Evolutionary conservation across 2,113 vertebrate species (phyloP).

Genomic region (Sinocyclocheilus rhinocerous): DNA sequence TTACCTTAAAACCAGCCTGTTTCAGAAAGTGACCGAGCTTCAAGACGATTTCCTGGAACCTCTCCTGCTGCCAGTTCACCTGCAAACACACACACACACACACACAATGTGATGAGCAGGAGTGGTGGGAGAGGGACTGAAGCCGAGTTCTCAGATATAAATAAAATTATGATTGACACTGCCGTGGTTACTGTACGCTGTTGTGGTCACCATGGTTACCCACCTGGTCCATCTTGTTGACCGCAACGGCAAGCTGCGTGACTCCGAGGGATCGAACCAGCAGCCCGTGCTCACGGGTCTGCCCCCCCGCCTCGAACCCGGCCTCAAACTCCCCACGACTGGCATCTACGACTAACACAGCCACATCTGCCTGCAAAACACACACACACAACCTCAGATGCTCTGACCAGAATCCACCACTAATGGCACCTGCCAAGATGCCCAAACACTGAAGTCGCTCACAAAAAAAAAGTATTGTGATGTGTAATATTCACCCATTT

Average conservation of each 20-base stretch:
- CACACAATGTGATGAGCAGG: conserved; percentile 22
- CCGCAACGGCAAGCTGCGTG: conserved; percentile 92
- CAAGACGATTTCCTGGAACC: conserved; percentile 89
- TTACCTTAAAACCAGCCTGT: conserved; percentile 98
- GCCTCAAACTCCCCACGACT: conserved; percentile 97
- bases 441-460: background rate
- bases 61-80: conserved; percentile 94
- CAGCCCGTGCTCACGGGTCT: conserved; percentile 95
- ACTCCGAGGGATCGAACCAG: conserved; percentile 97
- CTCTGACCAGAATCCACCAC: background rate
- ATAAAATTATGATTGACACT: conserved; percentile 40
- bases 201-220: conserved; percentile 50
- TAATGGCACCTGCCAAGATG: background rate
- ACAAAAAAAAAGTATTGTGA: background rate
- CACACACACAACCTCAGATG: background rate
- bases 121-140: conserved; percentile 38
- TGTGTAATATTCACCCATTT: too few species aligned
- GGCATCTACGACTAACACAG: conserved; percentile 92
- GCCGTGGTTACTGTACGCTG: conserved; percentile 31
- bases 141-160: conserved; percentile 41
- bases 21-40: conserved; percentile 97
- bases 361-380: conserved; percentile 89
- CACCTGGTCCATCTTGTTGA: conserved; percentile 99
- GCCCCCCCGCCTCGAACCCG: conserved; percentile 95
- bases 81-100: conserved; percentile 59